Evolutionary conservation across 2,888 invertebrate genomes (phyloP).

Genomic region (Morpho helenor): DNA sequence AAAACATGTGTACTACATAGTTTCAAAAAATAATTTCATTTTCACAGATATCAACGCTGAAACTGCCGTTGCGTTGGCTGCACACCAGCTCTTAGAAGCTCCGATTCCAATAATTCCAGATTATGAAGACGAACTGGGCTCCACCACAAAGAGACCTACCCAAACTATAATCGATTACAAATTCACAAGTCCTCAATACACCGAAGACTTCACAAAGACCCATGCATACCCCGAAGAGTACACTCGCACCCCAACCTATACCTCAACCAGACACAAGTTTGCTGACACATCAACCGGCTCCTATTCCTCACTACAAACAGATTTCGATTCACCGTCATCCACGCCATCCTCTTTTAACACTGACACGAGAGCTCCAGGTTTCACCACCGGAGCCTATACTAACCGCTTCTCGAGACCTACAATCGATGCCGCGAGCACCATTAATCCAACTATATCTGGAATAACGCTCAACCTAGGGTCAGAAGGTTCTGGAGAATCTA

Average conservation of each 20-base stretch:
- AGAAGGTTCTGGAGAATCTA: constrained; percentile 30
- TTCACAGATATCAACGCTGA: constrained; percentile 57
- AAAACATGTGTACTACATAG: no score
- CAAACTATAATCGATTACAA: constrained; percentile 52
- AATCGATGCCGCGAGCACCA: constrained; percentile 16
- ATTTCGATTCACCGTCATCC: constrained; percentile 9
- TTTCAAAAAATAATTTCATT: constrained; percentile 7
- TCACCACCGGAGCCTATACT: constrained; percentile 17
- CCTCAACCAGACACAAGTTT: constrained; percentile 33
- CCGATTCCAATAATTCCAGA: constrained; percentile 59
- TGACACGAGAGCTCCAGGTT: constrained; percentile 14
- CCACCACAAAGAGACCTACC: constrained; percentile 38
- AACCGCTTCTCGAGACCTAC: constrained; percentile 18
- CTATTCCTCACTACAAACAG: constrained; percentile 29
- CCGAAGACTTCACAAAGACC: constrained; percentile 40
- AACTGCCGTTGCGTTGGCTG: constrained; percentile 68
- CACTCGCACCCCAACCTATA: constrained; percentile 57
- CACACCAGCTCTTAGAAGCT: constrained; percentile 67
- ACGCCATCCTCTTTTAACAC: constrained; percentile 9
- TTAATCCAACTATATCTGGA: constrained; percentile 29
- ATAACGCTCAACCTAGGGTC: constrained; percentile 29
- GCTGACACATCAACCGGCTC: constrained; percentile 41
- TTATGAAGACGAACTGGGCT: constrained; percentile 50
- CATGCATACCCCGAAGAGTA: constrained; percentile 39
- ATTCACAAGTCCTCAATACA: constrained; percentile 53